Conservation (phyloP, 2,797 vertebrate genomes). For the Hozukius guyotensis region DNA sequence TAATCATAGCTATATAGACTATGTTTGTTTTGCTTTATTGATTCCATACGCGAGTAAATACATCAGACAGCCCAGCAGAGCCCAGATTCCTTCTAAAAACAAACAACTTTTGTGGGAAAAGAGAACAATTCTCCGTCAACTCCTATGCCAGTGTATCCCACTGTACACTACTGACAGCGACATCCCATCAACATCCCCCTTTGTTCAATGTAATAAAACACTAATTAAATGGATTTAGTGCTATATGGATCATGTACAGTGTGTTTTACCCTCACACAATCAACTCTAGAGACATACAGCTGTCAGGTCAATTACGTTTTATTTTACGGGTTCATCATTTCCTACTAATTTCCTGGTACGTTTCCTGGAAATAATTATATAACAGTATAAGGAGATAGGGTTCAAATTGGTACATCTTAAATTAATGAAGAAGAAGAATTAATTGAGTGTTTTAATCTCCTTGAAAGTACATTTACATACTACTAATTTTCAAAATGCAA, state of each 20-base stretch:
- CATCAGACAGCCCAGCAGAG: slow-evolving; percentile 22
- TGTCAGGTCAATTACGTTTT: background rate
- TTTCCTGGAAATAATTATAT: background rate
- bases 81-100: background rate
- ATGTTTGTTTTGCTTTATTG: slow-evolving; percentile 56
- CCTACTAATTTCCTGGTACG: background rate
- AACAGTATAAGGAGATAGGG: background rate
- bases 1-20: slow-evolving; percentile 35
- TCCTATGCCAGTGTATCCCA: background rate
- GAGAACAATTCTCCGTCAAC: background rate
- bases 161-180: background rate
- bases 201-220: background rate
- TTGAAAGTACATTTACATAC: background rate
- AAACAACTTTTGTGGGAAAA: slow-evolving; percentile 11
- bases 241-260: background rate
- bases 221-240: background rate
- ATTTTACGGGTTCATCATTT: background rate
- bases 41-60: slow-evolving; percentile 42
- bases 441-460: background rate
- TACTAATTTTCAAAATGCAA: background rate
- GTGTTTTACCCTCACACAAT: background rate
- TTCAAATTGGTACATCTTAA: background rate
- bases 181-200: background rate
- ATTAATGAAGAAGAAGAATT: background rate
- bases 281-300: background rate